Base-by-base conservation (phyloP, 2,888 invertebrate species). In the Antitype chi region DNA sequence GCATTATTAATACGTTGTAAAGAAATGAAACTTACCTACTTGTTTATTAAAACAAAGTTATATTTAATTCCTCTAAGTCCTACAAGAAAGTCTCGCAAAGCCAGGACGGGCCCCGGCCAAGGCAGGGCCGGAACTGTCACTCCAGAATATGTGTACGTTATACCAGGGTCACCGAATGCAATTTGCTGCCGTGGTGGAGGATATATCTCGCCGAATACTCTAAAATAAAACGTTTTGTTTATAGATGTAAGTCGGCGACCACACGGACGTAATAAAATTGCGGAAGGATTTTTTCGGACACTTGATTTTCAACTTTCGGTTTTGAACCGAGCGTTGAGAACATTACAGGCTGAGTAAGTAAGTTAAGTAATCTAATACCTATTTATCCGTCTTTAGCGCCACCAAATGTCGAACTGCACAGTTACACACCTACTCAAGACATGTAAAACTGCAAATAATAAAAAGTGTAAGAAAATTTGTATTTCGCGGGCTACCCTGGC, bases 111-210 rank as follows among this genome's bases (percentile, higher is more conserved):
- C 11, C 94, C 92, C 2, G 97, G 96, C 98, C 98, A 98, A 0
- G 97, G 97, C 81, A 97, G 94, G 0, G 98, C 97, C 0, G 97
- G 97, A 5, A 98, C 95, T 1, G 97, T 97, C 17, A 94, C 95
- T 20, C 97, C 97, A 17, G 98, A 98, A 92, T 97, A 98, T 17
- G 94, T 97, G 90, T 98, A 98, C 0, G 96, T 96, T 82, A 98
- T 95, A 2, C 97, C 98, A 20, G 95, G 92, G 88, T 98, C 97
- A 6, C 98, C 98, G 89, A 97, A 97, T 0, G 98, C 97, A 5
- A 97, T 97, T 96, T 98, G 98, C 90, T 98, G 97, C 53, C 98
- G 95, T 15, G 98, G 98, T 84, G 98, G 97, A 62, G 97, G 94
- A 87, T 97, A 97, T 93, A 97, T 97, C 94, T 97, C 97, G 20